Conservation (phyloP, 2,888 invertebrate genomes). For the Campaea margaritaria region DNA sequence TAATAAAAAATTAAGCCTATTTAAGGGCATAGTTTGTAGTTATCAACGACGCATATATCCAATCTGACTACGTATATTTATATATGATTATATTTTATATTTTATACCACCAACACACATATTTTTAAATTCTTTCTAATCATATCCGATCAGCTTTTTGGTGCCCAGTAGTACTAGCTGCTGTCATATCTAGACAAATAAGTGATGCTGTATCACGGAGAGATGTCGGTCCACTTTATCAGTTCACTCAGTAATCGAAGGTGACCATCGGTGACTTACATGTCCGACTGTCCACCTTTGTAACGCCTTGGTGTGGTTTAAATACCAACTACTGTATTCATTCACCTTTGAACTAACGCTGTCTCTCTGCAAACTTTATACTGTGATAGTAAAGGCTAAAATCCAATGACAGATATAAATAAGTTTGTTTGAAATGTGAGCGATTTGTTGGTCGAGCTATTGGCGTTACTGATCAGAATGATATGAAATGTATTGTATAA, state of each 20-base stretch:
- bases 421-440: too few relatives aligned
- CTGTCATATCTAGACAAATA: conserved; percentile 15
- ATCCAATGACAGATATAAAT: neutral
- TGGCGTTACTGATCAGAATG: conserved; percentile 25
- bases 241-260: conserved; percentile 17
- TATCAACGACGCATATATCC: too few relatives aligned
- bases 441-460: conserved; percentile 7
- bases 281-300: conserved; percentile 34
- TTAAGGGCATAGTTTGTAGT: too few relatives aligned
- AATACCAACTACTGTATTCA: conserved; percentile 3
- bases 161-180: conserved; percentile 8
- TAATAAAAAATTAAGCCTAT: too few relatives aligned
- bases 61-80: too few relatives aligned
- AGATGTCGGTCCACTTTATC: conserved; percentile 11
- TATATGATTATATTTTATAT: too few relatives aligned
- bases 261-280: conserved; percentile 34
- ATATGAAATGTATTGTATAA: conserved; percentile 19
- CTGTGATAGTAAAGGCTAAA: neutral
- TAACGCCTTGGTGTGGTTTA: conserved; percentile 25
- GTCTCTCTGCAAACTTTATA: conserved; percentile 2
- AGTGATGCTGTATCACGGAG: neutral
- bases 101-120: too few relatives aligned
- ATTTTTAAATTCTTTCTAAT: too few relatives aligned
- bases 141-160: neutral
- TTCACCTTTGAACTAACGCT: neutral